Base-by-base conservation (phyloP, 2,113 vertebrate species). In the Oreocharis arfaki region DNA sequence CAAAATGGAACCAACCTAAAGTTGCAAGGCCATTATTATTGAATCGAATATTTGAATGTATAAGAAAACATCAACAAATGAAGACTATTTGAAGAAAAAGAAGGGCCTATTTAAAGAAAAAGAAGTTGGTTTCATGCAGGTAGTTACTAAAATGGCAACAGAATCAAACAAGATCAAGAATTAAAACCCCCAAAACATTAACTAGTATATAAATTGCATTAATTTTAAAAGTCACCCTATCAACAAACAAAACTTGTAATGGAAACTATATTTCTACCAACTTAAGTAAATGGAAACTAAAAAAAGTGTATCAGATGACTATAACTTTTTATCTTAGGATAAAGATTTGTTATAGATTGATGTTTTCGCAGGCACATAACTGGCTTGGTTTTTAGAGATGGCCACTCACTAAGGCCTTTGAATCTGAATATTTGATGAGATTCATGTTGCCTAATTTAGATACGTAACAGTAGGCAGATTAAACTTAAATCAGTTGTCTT, bases 171-270 rank as follows among this genome's bases (percentile, higher is more conserved):
- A 85, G 49, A 67, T 28, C 11, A 75, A 87, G 46, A 79, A 65
- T 83, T 41, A 53, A 83, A 93, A 33, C 22, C 19, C 10, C 41
- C 17, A 23, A 67, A 30, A 3, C 41, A n/a, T 86, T 83, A 96
- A 85, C 21, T 28, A 33, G 30, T 79, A 95, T n/a, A 84, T 76
- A 95, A 90, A 84, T 90, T 61, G 17, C 37, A 78, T 71, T 94
- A 83, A 82, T 90, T 95, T 87, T 85, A 87, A 90, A 95, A 92
- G 65, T 73, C 87, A 92, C 8, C 35, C 47, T 50, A 93, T 57
- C 59, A 74, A 55, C 75, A 92, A 91, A 68, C 23, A 93, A 76
- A 95, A 88, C 22, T 87, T 82, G 24, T 77, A 87, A 95, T 35
- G 60, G 81, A 96, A 92, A 81, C 49, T 79, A 44, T 39, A 50